phyloP scores from a whole-genome alignment of 2,888 invertebrate species.

The Reticulitermes lucifugus region DNA sequence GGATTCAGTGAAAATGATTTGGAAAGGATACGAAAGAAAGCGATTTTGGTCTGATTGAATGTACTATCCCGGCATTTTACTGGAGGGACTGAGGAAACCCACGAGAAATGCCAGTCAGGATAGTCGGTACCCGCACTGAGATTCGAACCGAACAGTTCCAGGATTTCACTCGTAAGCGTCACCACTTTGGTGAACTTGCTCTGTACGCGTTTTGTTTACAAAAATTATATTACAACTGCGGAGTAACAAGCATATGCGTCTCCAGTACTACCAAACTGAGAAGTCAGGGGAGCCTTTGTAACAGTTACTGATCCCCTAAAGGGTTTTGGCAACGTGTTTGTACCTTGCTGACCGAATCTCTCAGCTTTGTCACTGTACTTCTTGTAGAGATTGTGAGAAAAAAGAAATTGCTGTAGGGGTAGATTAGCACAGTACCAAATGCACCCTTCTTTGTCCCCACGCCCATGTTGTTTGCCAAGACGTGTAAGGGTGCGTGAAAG shows the following conservation, averaged over 20 bases:
- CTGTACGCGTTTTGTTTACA: no score
- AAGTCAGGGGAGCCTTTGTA: neutral
- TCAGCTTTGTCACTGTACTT: neutral
- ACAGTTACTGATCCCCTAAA: neutral
- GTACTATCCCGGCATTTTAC: no score
- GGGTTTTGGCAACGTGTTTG: neutral
- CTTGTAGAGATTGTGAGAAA: constrained; percentile 19
- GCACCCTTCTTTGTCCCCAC: constrained; percentile 9
- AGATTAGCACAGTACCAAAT: constrained; percentile 14
- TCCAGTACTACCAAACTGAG: neutral
- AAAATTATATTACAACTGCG: no score
- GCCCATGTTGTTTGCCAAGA: constrained; percentile 33
- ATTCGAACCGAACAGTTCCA: no score
- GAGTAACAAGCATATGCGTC: neutral
- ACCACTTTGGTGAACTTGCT: no score
- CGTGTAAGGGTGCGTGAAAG: constrained; percentile 3
- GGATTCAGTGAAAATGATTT: no score
- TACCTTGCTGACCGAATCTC: neutral
- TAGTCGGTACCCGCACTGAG: no score
- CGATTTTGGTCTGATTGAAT: no score
- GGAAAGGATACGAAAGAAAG: no score
- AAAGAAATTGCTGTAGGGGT: constrained; percentile 9
- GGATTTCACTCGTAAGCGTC: no score
- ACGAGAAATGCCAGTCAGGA: no score
- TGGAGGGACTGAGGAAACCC: no score